Evolutionary conservation across 2,113 vertebrate genomes (phyloP).

Genomic region (Rostratula benghalensis): DNA sequence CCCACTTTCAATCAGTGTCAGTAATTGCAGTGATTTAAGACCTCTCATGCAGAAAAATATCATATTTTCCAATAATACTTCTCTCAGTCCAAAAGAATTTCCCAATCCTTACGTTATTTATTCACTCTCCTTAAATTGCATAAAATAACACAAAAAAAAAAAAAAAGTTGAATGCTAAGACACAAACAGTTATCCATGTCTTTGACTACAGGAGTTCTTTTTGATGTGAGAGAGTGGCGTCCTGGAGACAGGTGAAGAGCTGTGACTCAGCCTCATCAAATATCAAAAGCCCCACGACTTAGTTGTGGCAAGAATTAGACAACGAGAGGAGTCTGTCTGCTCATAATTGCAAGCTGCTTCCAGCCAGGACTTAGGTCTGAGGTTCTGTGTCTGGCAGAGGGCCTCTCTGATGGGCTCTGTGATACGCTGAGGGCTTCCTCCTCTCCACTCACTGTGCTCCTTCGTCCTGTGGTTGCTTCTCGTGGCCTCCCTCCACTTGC

Average conservation of each 20-base stretch:
- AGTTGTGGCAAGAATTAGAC: background rate
- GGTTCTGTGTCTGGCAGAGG: background rate
- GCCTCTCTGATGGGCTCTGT: background rate
- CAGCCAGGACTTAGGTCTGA: background rate
- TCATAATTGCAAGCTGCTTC: background rate
- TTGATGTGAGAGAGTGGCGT: background rate
- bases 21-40: background rate
- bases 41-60: background rate
- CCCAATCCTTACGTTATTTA: background rate
- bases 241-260: background rate
- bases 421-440: background rate
- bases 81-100: background rate
- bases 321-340: fast-evolving
- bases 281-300: background rate
- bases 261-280: background rate
- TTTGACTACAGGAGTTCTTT: background rate
- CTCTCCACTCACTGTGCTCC: background rate
- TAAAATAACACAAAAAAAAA: background rate
- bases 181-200: fast-evolving
- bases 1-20: background rate
- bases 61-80: background rate
- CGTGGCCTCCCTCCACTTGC: background rate
- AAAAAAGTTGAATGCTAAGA: background rate
- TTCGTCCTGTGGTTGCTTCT: background rate
- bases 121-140: background rate